These are phyloP conservation scores for Athene cunicularia DNA, from an alignment of 2,113 vertebrate genomes.

Conservation along the genomic window DNA sequence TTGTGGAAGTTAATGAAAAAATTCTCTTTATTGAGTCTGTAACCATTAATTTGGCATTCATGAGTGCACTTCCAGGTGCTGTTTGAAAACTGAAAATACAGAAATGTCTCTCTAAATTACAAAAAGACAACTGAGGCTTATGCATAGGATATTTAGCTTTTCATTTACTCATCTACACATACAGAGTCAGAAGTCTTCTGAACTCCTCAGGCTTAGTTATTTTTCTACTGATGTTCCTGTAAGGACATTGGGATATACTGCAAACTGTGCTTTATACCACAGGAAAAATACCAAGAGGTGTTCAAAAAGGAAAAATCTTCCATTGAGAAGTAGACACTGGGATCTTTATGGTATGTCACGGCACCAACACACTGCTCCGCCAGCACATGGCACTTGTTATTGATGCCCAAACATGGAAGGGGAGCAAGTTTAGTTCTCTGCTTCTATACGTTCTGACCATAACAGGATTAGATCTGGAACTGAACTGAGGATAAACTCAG, in stretches of 20 bases:
- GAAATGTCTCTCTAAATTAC: not conserved
- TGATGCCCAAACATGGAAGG: not conserved
- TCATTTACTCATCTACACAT: not conserved
- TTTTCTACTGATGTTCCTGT: not conserved
- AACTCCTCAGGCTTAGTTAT: not conserved
- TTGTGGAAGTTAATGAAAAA: not conserved
- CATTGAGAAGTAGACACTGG: not conserved
- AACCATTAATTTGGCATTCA: not conserved
- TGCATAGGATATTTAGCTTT: not conserved
- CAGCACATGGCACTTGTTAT: not conserved
- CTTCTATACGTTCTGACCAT: accelerated
- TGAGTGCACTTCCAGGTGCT: not conserved
- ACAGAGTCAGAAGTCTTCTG: not conserved
- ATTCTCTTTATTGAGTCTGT: not conserved
- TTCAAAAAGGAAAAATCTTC: not conserved
- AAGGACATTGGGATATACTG: not conserved
- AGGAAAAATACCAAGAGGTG: not conserved
- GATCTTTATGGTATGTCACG: not conserved
- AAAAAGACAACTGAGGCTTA: not conserved
- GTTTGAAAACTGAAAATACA: not conserved
- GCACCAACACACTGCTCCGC: not conserved
- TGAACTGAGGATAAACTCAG: not conserved
- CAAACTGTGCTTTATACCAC: not conserved
- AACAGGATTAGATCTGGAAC: not conserved
- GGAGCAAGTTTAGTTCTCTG: not conserved